Conservation (phyloP, 1,140 invertebrate species). For the Pachyrhynchus sulphureomaculatus region DNA sequence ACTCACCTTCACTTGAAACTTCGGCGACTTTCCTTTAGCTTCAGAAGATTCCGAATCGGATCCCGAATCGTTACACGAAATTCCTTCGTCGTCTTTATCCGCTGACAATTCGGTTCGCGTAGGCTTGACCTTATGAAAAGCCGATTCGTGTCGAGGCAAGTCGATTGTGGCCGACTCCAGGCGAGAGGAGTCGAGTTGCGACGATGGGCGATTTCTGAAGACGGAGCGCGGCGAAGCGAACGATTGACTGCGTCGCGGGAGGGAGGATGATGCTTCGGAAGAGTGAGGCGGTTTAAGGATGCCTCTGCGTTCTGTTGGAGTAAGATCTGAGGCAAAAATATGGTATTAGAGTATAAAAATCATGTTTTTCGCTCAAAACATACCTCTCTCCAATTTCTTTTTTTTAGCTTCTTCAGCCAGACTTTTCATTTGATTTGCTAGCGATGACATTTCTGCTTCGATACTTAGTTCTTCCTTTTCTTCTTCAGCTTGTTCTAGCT, state of each 20-base stretch:
- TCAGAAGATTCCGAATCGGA: slow-evolving; percentile 42
- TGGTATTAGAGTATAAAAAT: not conserved
- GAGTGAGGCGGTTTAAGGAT: slow-evolving; percentile 34
- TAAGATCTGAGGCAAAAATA: not conserved
- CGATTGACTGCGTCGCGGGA: slow-evolving; percentile 16
- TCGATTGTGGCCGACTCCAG: not conserved
- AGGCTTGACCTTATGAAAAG: slow-evolving; percentile 21
- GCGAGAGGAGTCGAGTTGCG: not conserved
- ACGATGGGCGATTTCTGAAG: slow-evolving; percentile 31
- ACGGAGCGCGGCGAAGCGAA: slow-evolving; percentile 28
- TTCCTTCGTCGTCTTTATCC: slow-evolving; percentile 47
- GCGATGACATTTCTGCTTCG: slow-evolving; percentile 42
- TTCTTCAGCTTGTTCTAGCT: slow-evolving; percentile 34
- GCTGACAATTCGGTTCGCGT: slow-evolving; percentile 14
- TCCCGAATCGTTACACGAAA: slow-evolving; percentile 48
- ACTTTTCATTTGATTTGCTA: slow-evolving; percentile 58
- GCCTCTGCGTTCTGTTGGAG: slow-evolving; percentile 30
- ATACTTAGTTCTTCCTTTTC: slow-evolving; percentile 19
- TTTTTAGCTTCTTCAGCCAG: slow-evolving; percentile 49
- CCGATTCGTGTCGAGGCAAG: slow-evolving; percentile 11
- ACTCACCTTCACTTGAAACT: slow-evolving; percentile 16
- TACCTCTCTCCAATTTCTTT: slow-evolving; percentile 40
- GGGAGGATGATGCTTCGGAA: slow-evolving; percentile 1
- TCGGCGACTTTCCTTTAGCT: slow-evolving; percentile 1
- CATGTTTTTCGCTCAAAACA: not conserved